Evolutionary conservation across 2,797 vertebrate species (phyloP), one percentile per base, ranked within the genome.

Genomic region (Silurus lanzhouensis): DNA sequence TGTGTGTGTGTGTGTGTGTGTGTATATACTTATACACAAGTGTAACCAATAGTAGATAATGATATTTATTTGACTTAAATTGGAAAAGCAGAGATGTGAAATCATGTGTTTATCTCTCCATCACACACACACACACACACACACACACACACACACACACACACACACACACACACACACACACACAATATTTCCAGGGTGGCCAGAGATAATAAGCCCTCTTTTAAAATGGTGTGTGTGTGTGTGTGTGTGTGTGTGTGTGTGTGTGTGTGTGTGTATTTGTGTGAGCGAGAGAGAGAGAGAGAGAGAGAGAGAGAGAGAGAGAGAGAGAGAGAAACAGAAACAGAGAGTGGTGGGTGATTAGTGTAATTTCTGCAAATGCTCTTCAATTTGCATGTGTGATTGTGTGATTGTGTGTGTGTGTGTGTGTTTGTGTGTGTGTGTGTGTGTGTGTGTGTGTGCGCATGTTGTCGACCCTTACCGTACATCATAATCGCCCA

Each of bases 341-440:
- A 52, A 46, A 48, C 10, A 14, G 71, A 72, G 71, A 27, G 82
- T 4, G 61, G 83, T 85, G 83, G 64, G 77, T 81, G 83, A 81
- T 82, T 80, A 22, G 79, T 75, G 77, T 89, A 83, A 80, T 60
- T 87, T 75, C 55, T n/a, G 13, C 27, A 60, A 83, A 71, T 38
- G 80, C 88, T 44, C 55, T 66, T 46, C 44, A 85, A 68, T 84
- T 25, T 83, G 66, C 58, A 88, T 81, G 88, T 88, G 87, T 87
- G 88, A 82, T 86, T 87, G 88, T 87, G 86, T 87, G 85, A 86
- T 86, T 87, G 83, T 86, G 84, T 71, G 72, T 86, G 85, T 82
- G 55, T 89, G 25, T 83, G 27, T 70, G 31, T 70, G 31, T 44
- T 31, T 44, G 67, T 3, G 31, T n/a, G n/a, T n/a, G n/a, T n/a